Base-by-base conservation (phyloP, 2,113 vertebrate genomes). In the Carassius auratus region DNA sequence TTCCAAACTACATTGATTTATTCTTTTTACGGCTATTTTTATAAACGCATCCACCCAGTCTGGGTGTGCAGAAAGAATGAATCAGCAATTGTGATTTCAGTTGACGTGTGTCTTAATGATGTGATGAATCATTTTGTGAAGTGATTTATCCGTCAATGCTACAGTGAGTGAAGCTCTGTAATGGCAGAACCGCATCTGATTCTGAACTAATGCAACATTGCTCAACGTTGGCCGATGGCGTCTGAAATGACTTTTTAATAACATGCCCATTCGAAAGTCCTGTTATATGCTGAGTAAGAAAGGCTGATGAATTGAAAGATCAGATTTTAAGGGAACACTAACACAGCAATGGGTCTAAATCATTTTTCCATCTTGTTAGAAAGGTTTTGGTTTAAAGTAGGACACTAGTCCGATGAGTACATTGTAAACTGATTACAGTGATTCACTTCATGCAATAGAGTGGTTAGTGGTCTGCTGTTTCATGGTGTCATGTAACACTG, bases 401-500 rank as follows among this genome's bases (percentile, higher is more conserved):
- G 17, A 2, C 33, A n/a, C 45, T 36, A 8, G 17, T 82, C 62
- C 26, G 23, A 45, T 73, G 81, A 59, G 57, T 61, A 62, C 55
- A 84, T 84, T 48, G 23, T 36, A 30, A 21, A 30, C 33, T n/a
- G 33, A 15, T 76, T 59, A n/a, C 55, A 61, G 55, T 61, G 71
- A 84, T 19, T 62, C 71, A 76, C 38, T 75, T 62, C 19, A 38
- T 62, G 78, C 38, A 50, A 26, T 26, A 4, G 8, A 66, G 13
- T 81, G 52, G 52, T 59, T 77, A 12, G 19, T 50, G 42, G 13
- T 23, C 19, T 38, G 64, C 19, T 17, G 4, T 38, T 82, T 33
- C 48, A 15, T 69, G 64, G 64, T 82, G 62, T 69, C 80, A 68
- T 52, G 23, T 69, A 82, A 30, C 64, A 55, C 45, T 55, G 23